These are phyloP conservation scores for Grammomys dolichurus DNA, from an alignment of 2,113 vertebrate genomes.

Conservation along the genomic window DNA sequence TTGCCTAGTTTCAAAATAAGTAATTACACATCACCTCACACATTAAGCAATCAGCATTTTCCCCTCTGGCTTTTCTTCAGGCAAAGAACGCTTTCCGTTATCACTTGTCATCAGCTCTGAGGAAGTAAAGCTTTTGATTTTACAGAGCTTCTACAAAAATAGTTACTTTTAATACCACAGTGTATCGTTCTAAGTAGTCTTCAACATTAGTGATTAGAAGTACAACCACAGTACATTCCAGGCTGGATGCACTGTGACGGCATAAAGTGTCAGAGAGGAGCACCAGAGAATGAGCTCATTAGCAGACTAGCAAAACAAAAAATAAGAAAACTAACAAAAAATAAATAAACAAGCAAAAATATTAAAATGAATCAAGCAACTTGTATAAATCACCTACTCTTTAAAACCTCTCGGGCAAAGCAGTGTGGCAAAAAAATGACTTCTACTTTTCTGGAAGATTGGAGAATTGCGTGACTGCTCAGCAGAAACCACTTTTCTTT, in stretches of 20 bases:
- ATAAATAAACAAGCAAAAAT: not conserved
- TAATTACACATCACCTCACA: not conserved
- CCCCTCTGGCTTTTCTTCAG: slow-evolving; percentile 6
- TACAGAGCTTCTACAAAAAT: not conserved
- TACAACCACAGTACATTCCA: not conserved
- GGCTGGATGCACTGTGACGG: not conserved
- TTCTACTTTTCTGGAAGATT: not conserved
- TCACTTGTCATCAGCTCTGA: not conserved
- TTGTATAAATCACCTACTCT: not conserved
- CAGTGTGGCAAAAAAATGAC: not conserved
- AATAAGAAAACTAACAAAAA: not conserved
- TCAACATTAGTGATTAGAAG: not conserved
- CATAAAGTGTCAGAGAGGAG: no score
- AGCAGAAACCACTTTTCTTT: not conserved
- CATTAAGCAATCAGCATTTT: slow-evolving; percentile 1
- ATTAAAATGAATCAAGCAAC: not conserved
- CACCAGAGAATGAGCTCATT: not conserved
- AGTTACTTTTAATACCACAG: not conserved
- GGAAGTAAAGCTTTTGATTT: slow-evolving; percentile 17
- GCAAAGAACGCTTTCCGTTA: slow-evolving; percentile 56
- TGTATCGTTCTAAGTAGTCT: not conserved
- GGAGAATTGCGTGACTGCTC: not conserved
- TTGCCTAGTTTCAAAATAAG: slow-evolving; percentile 42
- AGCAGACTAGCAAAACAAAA: not conserved
- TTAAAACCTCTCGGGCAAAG: not conserved